phyloP scores from a whole-genome alignment of 2,888 invertebrate genomes.

The Polyploca ridens region DNA sequence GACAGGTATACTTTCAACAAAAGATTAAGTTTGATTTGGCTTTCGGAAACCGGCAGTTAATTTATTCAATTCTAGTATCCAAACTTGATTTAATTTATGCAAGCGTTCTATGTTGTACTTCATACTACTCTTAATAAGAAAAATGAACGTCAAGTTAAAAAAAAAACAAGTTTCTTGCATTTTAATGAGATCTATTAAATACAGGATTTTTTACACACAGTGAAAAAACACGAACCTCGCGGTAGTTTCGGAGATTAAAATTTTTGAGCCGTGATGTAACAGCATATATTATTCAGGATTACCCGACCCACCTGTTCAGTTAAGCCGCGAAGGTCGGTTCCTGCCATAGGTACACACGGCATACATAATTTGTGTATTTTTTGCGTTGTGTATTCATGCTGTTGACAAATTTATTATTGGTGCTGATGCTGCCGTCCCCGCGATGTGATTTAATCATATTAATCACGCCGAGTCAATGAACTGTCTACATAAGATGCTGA shows the following conservation, averaged over 20 bases:
- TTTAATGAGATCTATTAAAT: too few relatives aligned
- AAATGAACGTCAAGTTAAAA: too few relatives aligned
- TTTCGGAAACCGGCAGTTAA: too few relatives aligned
- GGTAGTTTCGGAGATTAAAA: background rate
- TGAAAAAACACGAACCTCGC: background rate
- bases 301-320: background rate
- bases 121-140: too few relatives aligned
- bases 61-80: too few relatives aligned
- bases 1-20: too few relatives aligned
- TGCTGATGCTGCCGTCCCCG: background rate
- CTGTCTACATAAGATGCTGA: background rate
- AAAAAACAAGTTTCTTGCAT: too few relatives aligned
- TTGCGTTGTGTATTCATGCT: background rate
- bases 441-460: background rate
- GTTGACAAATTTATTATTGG: background rate
- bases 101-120: too few relatives aligned
- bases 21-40: too few relatives aligned
- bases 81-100: too few relatives aligned
- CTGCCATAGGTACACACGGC: background rate
- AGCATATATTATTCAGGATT: background rate
- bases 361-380: background rate
- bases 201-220: background rate
- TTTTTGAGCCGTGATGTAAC: background rate
- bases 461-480: background rate
- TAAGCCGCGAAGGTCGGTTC: too few relatives aligned